Percentiles rank a stretch among this genome's conserved stretches.
phyloP scores from a whole-genome alignment of 2,797 vertebrate genomes.

The Alcedo atthis region DNA sequence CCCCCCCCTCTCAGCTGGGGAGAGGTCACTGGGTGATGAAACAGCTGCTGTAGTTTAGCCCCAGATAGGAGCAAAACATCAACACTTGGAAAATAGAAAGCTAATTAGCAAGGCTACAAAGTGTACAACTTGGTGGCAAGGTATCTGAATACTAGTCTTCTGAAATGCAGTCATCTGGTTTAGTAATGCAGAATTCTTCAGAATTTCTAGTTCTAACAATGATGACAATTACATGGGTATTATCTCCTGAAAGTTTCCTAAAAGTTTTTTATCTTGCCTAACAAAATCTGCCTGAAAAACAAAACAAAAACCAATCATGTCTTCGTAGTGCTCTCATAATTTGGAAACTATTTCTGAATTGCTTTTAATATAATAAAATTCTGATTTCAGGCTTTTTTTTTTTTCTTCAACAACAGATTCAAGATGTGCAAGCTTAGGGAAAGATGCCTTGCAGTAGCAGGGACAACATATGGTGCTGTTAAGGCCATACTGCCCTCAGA shows the following conservation, averaged over 20 bases:
- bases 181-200: not conserved
- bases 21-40: not conserved
- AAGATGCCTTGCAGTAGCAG: not conserved
- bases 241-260: not conserved
- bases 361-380: not conserved
- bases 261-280: not conserved
- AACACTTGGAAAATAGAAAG: not conserved
- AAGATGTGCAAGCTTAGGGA: not conserved
- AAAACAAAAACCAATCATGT: not conserved
- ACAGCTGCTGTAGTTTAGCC: not conserved
- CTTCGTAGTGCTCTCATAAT: not conserved
- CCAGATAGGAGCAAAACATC: not conserved
- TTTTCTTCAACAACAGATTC: not conserved
- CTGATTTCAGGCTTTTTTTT: not conserved
- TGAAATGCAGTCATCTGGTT: not conserved
- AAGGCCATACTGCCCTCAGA: not conserved
- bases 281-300: not conserved
- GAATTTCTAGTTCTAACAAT: not conserved
- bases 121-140: not conserved
- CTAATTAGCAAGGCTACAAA: not conserved
- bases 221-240: not conserved
- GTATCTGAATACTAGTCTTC: not conserved
- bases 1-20: not conserved
- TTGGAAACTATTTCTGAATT: not conserved
- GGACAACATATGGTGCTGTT: not conserved